Evolutionary conservation across 2,113 vertebrate species (phyloP).

Genomic region (Circaetus gallicus): DNA sequence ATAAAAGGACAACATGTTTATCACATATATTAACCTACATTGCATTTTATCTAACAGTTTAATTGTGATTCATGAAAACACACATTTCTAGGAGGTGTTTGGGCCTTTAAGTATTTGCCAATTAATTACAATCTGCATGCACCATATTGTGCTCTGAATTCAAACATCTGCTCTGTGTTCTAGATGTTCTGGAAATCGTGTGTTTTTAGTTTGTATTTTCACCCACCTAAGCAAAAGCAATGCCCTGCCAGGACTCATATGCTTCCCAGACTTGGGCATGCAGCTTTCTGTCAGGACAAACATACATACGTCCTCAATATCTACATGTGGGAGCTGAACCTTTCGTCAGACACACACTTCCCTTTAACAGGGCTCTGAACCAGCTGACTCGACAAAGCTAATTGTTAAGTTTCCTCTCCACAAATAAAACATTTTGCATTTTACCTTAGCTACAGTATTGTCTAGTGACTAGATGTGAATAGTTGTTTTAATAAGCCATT

Average conservation of each 20-base stretch:
- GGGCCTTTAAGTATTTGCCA: not conserved
- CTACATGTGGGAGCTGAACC: not conserved
- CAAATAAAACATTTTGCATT: not conserved
- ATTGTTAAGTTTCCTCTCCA: not conserved
- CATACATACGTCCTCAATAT: accelerated
- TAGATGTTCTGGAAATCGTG: not conserved
- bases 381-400: not conserved
- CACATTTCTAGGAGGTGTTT: not conserved
- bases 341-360: not conserved
- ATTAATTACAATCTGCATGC: not conserved
- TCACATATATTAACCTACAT: not conserved
- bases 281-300: not conserved
- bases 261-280: not conserved
- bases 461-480: not conserved
- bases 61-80: not conserved
- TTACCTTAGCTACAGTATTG: not conserved
- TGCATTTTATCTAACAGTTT: not conserved
- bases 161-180: not conserved
- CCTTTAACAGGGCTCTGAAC: not conserved
- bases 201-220: not conserved
- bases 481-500: not conserved
- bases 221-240: not conserved
- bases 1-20: not conserved
- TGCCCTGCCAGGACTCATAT: not conserved
- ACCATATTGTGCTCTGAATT: not conserved